Percentiles rank a stretch among this genome's conserved stretches.
These are phyloP conservation scores for Aproaerema taeniolella DNA, from an alignment of 2,888 invertebrate genomes.

Conservation along the genomic window DNA sequence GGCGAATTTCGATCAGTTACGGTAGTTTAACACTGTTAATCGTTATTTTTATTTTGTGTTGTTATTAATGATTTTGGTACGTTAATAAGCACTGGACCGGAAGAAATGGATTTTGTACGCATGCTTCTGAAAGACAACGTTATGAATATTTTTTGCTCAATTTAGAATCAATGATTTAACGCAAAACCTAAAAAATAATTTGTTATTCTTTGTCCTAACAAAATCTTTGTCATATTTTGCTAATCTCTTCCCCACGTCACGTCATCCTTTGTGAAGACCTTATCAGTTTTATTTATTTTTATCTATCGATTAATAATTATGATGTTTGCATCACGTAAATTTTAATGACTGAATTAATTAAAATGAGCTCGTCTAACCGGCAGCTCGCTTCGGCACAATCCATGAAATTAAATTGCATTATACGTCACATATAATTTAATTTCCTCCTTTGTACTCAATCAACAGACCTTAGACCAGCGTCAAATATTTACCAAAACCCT, in stretches of 20 bases:
- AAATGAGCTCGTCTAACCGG: conserved; percentile 5
- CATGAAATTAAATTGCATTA: conserved; percentile 16
- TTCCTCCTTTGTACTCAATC: conserved; percentile 15
- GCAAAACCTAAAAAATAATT: no score
- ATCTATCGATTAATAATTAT: conserved; percentile 2
- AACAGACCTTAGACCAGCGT: conserved; percentile 22
- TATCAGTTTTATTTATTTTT: conserved; percentile 3
- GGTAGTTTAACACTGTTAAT: conserved; percentile 72
- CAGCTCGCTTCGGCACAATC: conserved; percentile 1
- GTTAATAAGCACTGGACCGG: conserved; percentile 48
- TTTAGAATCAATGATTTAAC: no score
- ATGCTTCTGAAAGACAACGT: conserved; percentile 12
- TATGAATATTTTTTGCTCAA: conserved; percentile 43
- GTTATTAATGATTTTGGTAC: conserved; percentile 56
- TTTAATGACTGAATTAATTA: conserved; percentile 5
- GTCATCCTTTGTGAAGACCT: no score
- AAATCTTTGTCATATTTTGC: no score
- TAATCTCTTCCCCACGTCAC: no score
- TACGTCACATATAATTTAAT: conserved; percentile 17
- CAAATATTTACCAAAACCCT: conserved; percentile 43
- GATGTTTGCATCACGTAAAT: no score
- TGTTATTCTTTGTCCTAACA: no score
- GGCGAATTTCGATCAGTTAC: conserved; percentile 69
- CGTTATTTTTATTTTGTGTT: conserved; percentile 62
- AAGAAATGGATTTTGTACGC: conserved; percentile 51